phyloP scores from a whole-genome alignment of 1,140 invertebrate species.

The Spodoptera frugiperda region DNA sequence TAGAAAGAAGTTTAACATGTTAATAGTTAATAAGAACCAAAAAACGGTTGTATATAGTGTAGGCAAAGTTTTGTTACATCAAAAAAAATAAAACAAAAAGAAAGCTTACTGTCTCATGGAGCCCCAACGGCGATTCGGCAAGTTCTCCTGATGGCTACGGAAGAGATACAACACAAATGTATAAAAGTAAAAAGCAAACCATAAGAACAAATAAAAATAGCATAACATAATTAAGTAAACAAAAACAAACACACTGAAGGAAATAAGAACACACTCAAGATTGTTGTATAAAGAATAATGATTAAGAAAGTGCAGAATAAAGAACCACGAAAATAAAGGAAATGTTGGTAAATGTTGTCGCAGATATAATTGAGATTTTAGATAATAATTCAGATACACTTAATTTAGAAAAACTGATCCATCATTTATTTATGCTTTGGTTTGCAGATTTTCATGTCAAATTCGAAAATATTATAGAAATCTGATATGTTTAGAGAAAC shows the following conservation, averaged over 20 bases:
- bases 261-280: not conserved
- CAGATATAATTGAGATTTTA: not conserved
- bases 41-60: too few species aligned
- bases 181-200: slow-evolving; percentile 56
- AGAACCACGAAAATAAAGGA: not conserved
- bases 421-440: too few species aligned
- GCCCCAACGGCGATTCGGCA: slow-evolving; percentile 91
- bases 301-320: not conserved
- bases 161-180: slow-evolving; percentile 72
- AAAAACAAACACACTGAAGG: slow-evolving; percentile 37
- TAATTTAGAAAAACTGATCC: too few species aligned
- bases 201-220: slow-evolving; percentile 64
- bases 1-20: too few species aligned
- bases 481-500: too few species aligned
- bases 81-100: slow-evolving; percentile 54
- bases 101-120: slow-evolving; percentile 92
- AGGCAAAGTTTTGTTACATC: not conserved
- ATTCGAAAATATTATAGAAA: too few species aligned
- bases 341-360: not conserved
- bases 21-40: too few species aligned
- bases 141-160: slow-evolving; percentile 89
- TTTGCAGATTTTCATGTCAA: too few species aligned
- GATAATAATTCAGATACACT: not conserved
- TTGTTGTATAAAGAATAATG: not conserved
- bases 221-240: slow-evolving; percentile 50